phyloP scores from a whole-genome alignment of 23 tunicate genomes.

The Oikopleura albicans region DNA sequence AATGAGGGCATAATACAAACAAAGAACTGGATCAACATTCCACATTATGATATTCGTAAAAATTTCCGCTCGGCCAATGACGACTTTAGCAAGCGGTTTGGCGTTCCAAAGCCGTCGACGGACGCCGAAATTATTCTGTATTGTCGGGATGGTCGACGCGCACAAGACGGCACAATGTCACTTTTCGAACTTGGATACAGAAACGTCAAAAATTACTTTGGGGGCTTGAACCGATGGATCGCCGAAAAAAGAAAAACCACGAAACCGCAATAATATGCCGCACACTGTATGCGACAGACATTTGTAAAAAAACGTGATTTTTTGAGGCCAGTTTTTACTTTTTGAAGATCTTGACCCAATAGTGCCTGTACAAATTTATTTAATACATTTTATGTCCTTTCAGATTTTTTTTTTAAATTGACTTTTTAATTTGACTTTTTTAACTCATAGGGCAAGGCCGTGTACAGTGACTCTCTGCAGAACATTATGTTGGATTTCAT shows the following conservation, averaged over 20 bases:
- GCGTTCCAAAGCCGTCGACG: not conserved
- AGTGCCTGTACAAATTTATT: too few relatives aligned
- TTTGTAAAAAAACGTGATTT: too few relatives aligned
- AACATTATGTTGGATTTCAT: too few relatives aligned
- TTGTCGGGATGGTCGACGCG: constrained; percentile 11
- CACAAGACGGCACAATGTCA: not conserved
- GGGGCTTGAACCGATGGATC: not conserved
- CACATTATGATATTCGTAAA: not conserved
- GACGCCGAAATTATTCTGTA: not conserved
- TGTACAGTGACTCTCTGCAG: too few relatives aligned
- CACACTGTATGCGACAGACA: too few relatives aligned
- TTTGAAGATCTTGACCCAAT: too few relatives aligned
- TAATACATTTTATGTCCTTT: too few relatives aligned
- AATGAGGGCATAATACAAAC: not conserved
- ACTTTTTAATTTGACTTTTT: too few relatives aligned
- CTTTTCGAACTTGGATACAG: not conserved
- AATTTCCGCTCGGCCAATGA: not conserved
- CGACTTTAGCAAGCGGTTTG: not conserved
- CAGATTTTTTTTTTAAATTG: too few relatives aligned
- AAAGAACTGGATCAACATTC: not conserved
- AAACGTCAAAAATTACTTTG: not conserved
- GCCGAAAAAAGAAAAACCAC: not conserved
- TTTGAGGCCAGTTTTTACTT: too few relatives aligned
- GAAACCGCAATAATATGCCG: not conserved
- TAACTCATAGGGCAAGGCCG: too few relatives aligned